Percentiles rank a stretch among this genome's conserved stretches.
phyloP scores from a whole-genome alignment of 2,797 vertebrate species.

The Cyclura pinguis region DNA sequence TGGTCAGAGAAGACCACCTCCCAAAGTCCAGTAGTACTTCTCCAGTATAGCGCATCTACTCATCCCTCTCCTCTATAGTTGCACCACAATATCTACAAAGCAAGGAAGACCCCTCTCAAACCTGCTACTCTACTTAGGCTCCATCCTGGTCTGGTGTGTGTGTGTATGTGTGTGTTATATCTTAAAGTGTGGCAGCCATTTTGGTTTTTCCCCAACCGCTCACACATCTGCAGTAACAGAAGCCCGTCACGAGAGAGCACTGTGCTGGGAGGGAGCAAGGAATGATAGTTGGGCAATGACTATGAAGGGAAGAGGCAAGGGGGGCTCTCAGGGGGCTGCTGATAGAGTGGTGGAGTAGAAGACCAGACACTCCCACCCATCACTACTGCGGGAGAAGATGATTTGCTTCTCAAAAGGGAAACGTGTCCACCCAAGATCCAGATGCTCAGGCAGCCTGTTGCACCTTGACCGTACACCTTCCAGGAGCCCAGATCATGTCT shows the following conservation, averaged over 20 bases:
- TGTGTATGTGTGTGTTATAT: neutral
- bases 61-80: neutral
- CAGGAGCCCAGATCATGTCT: too few species aligned
- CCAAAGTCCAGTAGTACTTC: too few species aligned
- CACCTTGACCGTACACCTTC: neutral
- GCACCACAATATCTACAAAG: neutral
- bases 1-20: neutral
- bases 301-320: too few species aligned
- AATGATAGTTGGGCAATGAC: neutral
- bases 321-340: neutral
- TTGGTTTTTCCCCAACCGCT: neutral
- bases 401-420: neutral
- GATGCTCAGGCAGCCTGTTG: neutral
- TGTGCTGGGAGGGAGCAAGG: too few species aligned
- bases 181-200: neutral
- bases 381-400: neutral
- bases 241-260: neutral
- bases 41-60: neutral
- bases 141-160: neutral
- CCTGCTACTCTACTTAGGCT: neutral
- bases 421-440: neutral
- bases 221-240: neutral
- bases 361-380: too few species aligned
- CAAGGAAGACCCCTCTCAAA: neutral
- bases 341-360: neutral